Evolutionary conservation across 2,797 vertebrate species (phyloP).

Genomic region (Myoxocephalus aenaeus): DNA sequence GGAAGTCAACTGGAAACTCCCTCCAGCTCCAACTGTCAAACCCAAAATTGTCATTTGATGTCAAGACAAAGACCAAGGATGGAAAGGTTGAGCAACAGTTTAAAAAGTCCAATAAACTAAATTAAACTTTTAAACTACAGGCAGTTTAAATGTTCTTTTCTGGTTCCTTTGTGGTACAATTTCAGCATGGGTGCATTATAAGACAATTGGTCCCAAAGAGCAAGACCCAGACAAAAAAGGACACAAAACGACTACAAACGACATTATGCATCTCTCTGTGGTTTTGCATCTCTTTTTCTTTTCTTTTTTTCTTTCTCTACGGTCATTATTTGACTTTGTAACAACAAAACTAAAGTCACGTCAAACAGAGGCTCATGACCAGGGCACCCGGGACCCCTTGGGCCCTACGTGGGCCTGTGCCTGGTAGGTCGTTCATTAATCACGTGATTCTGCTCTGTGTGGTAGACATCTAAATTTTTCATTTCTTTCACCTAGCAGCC

Average conservation of each 20-base stretch:
- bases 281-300: not conserved
- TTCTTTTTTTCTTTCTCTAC: too few relatives aligned
- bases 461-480: not conserved
- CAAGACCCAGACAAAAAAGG: not conserved
- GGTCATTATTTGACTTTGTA: not conserved
- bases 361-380: not conserved
- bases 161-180: not conserved
- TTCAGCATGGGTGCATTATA: not conserved
- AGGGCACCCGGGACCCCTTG: not conserved
- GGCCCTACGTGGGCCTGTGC: too few relatives aligned
- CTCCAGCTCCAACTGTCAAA: constrained; percentile 19
- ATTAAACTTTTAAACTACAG: not conserved
- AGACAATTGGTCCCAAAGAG: not conserved
- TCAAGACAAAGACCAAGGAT: not conserved
- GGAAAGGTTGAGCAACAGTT: constrained; percentile 1
- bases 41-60: not conserved
- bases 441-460: not conserved
- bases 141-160: not conserved
- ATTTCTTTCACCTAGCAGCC: constrained; percentile 6
- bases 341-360: not conserved
- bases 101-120: not conserved
- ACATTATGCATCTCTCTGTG: not conserved
- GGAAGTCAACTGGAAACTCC: constrained; percentile 17
- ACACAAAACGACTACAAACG: not conserved
- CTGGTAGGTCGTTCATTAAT: not conserved